Base-by-base conservation (phyloP, 2,888 invertebrate species). In the Bedellia somnulentella region DNA sequence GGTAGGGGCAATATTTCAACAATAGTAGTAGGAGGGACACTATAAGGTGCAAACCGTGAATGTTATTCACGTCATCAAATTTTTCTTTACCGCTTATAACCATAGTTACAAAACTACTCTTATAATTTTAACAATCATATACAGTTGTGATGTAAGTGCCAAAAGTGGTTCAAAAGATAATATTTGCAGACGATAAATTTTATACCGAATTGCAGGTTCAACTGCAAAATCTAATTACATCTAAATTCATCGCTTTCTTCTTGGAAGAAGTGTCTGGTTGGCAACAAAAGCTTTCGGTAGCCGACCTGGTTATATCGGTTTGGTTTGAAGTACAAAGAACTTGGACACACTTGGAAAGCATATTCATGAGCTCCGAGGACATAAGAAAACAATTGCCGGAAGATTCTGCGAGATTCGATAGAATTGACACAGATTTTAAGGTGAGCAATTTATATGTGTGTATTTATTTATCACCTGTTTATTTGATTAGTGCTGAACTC, bases 271-370 rank as follows among this genome's bases (percentile, higher is more conserved):
- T 97, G 0, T 94, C 95, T 1, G 73, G 81, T 27, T 97, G 97
- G 97, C 96, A 96, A 59, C 87, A 86, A 48, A 93, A 93, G 51
- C 68, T 97, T 11, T 89, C 91, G 36, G 83, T 91, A 40, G 95
- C 96, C 18, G 97, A 97, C 71, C 93, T 94, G 76, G 95, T 91
- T 5, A 91, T 92, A 30, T 87, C 89, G 1, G 79, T 89, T 4
- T 93, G 93, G 92, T 93, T 95, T 71, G 96, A 96, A 73, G 95
- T 97, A 15, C 97, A 97, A 68, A 79, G 96, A 33, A 95, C 95
- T 14, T 97, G 97, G 97, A 91, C 91, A 47, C 94, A 97, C 67
- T 80, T 97, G 37, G 96, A 97, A 70, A 94, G 94, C 46, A 97
- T 97, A 55, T 97, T 97, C 58, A 95, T 96, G 86, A 95, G 94